Conservation (phyloP, 1,140 invertebrate species). For the Potamilus streckersoni region DNA sequence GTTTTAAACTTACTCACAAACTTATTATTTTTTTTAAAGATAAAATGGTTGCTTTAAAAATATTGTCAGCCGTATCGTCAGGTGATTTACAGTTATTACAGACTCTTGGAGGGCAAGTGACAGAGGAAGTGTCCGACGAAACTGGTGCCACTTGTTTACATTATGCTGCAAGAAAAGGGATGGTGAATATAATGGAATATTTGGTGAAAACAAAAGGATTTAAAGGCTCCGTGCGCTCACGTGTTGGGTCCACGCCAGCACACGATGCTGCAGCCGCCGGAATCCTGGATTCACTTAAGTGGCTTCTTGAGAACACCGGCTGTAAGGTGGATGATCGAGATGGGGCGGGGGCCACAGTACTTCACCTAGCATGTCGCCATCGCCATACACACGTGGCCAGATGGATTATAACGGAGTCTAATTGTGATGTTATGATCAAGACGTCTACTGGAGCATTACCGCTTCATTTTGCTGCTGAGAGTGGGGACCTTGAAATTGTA, state of each 20-base stretch:
- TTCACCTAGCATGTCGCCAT: conserved; percentile 64
- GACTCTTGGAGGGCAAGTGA: conserved; percentile 20
- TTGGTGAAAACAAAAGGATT: conserved; percentile 57
- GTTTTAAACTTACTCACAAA: no score
- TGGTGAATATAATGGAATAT: conserved; percentile 58
- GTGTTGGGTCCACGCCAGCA: conserved; percentile 65
- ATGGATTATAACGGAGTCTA: conserved; percentile 74
- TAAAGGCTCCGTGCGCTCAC: conserved; percentile 47
- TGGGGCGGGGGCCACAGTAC: conserved; percentile 64
- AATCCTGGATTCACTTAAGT: conserved; percentile 63
- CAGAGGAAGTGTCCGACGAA: conserved; percentile 47
- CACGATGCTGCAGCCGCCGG: conserved; percentile 70
- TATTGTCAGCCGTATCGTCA: conserved; percentile 31
- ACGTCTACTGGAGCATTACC: conserved; percentile 75
- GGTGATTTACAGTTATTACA: conserved; percentile 32
- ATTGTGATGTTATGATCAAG: conserved; percentile 72
- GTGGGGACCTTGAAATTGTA: conserved; percentile 86
- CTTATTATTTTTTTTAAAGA: no score
- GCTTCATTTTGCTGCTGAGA: conserved; percentile 85
- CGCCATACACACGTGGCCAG: conserved; percentile 72
- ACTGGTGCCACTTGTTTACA: conserved; percentile 67
- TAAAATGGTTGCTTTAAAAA: conserved; percentile 19
- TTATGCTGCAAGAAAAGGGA: conserved; percentile 67
- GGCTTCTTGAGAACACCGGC: conserved; percentile 61
- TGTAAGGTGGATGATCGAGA: conserved; percentile 65